Evolutionary conservation across 1,140 invertebrate genomes (phyloP), one percentile per base, ranked within the genome.

Genomic region (Drosophila novamexicana): DNA sequence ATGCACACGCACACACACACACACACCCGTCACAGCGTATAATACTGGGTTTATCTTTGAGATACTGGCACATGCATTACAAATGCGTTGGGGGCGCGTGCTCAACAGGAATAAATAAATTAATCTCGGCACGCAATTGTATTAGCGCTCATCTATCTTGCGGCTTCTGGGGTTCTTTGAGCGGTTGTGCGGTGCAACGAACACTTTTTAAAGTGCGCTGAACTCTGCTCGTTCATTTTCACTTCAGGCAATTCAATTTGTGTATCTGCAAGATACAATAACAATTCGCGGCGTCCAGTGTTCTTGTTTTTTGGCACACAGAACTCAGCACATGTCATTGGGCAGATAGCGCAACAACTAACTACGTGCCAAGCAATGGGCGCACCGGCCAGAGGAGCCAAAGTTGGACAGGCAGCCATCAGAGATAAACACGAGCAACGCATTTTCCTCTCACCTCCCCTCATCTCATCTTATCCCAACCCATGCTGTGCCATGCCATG

Each of bases 191-290:
- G 71, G 62, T 77, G 82, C 75, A 86, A 76, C 49, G 66, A 79
- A 89, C 80, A 84, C 44, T 88, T 71, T 71, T 75, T 44, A 91
- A 81, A 83, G 88, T 86, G 69, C 86, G 75, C 69, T 84, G 88
- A 90, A 84, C 88, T 75, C 83, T 32, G 1, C n/a, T 47, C 42
- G 59, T 63, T 57, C 54, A 49, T 74, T 58, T 61, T 61, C 29
- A 56, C 52, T 63, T 66, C 29, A 37, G 36, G 63, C 44, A 53
- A 69, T 81, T 59, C 50, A 75, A 73, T 73, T 75, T 68, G 69
- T 45, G 72, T 74, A 79, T 82, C 65, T 82, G 34, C 64, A 66
- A 79, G 54, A 76, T 82, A 82, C 68, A 86, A 88, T 67, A 88
- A 70, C 71, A 79, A 68, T 68, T 62, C 42, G 40, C 42, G 63